phyloP scores from a whole-genome alignment of 2,113 vertebrate genomes.

The Grammomys surdaster region DNA sequence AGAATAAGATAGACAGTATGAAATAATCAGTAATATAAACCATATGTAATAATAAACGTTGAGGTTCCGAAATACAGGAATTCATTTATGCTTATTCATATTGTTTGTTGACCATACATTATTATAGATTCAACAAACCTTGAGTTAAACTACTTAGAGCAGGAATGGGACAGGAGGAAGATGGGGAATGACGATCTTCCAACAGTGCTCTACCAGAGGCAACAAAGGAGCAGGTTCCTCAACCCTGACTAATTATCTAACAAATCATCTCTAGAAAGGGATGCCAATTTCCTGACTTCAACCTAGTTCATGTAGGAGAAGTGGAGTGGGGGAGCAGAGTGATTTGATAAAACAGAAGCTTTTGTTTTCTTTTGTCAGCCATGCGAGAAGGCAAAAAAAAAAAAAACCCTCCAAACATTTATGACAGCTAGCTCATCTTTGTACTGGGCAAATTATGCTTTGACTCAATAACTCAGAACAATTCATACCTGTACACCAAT shows the following conservation, averaged over 20 bases:
- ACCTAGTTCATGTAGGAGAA: too few relatives aligned
- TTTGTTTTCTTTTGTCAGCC: slow-evolving; percentile 42
- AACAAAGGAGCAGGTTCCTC: not conserved
- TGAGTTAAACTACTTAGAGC: not conserved
- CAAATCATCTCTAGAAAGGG: too few relatives aligned
- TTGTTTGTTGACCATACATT: not conserved
- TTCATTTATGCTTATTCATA: not conserved
- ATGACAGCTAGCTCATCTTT: not conserved
- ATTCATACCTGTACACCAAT: slow-evolving; percentile 59
- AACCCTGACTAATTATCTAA: not conserved
- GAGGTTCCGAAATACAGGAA: not conserved
- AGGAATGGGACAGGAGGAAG: not conserved
- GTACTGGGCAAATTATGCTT: slow-evolving; percentile 34
- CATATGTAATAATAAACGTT: not conserved
- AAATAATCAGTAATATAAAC: not conserved
- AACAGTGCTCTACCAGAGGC: not conserved
- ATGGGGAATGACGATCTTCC: rapidly evolving
- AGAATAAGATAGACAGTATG: not conserved
- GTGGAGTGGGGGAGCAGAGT: not conserved
- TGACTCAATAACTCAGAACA: slow-evolving; percentile 56
- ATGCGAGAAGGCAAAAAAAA: not conserved
- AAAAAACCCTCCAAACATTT: not conserved
- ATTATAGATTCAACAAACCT: not conserved
- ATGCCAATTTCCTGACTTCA: not conserved
- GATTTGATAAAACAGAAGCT: not conserved